phyloP scores from a whole-genome alignment of 1,140 invertebrate genomes.

The Bathynomus jamesi region DNA sequence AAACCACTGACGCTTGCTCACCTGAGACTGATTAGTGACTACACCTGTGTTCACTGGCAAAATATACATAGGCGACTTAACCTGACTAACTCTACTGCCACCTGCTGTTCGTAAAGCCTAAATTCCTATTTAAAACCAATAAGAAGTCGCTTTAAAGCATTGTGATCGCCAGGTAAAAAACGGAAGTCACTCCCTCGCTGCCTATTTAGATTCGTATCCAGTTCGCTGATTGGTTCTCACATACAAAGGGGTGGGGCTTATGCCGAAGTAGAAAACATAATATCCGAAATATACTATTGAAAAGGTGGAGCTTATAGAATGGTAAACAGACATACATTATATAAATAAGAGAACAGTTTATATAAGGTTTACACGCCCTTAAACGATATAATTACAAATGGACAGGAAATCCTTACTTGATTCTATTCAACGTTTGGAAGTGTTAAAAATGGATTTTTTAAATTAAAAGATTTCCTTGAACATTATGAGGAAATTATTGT shows the following conservation, averaged over 20 bases:
- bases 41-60: slow-evolving; percentile 35
- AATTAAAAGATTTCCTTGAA: too few species aligned
- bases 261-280: background rate
- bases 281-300: slow-evolving; percentile 8
- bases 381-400: background rate
- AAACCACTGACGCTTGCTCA: slow-evolving; percentile 16
- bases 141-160: slow-evolving; percentile 24
- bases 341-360: background rate
- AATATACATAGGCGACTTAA: slow-evolving; percentile 35
- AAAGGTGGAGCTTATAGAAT: slow-evolving; percentile 8
- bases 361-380: slow-evolving; percentile 4
- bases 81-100: slow-evolving; percentile 32
- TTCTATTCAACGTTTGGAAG: background rate
- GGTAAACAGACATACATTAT: slow-evolving; percentile 5
- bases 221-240: slow-evolving; percentile 6
- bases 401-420: background rate
- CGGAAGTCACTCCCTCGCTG: slow-evolving; percentile 18
- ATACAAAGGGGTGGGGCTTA: background rate
- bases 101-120: slow-evolving; percentile 28
- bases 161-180: slow-evolving; percentile 13
- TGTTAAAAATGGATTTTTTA: too few species aligned
- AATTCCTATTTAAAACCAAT: slow-evolving; percentile 8
- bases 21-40: slow-evolving; percentile 35
- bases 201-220: slow-evolving; percentile 9
- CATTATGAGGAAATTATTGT: too few species aligned